Evolutionary conservation across 1,140 invertebrate species (phyloP), one percentile per base, ranked within the genome.

Genomic region (Heliconius eleuchia): DNA sequence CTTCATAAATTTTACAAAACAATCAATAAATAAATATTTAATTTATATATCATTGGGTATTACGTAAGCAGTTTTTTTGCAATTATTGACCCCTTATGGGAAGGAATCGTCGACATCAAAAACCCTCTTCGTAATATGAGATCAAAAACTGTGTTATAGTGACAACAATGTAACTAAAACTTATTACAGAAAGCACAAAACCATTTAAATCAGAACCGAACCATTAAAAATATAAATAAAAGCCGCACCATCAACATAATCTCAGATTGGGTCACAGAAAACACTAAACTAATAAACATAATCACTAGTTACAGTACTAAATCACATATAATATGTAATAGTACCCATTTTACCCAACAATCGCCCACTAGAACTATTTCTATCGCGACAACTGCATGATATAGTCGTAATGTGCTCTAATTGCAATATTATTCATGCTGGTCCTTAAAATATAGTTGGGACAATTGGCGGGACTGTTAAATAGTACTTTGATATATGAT

Each of bases 291-390:
- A 66, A 66, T n/a, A 66, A 66, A 66, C 23, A 23, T 66, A 30
- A 66, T 30, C 4, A 66, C 60, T 30, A 66, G 27, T 11, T 11
- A 16, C 11, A 66, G 23, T 30, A 66, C 60, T 82, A 82, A 82
- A 82, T 82, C 78, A 82, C 74, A 46, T 77, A 79, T 82, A 82
- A 80, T 82, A 82, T 82, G 77, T 78, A 80, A 80, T 79, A 74
- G 77, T 27, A 16, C 78, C 74, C 71, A 60, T 73, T 74, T 78
- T 72, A 37, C 73, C 27, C 80, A 75, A 74, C 76, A 80, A 74
- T 82, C 74, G 77, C 83, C 77, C 78, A 80, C 78, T 73, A 76
- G 19, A 76, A 16, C 74, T 83, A 78, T 81, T 79, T 77, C 50
- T 66, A 78, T 16, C 77, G 57, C 80, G 60, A 84, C 80, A 79